Percentiles rank a stretch among this genome's conserved stretches.
Evolutionary conservation across 2,797 vertebrate genomes (phyloP).

Genomic region (Telmatherina bonti): DNA sequence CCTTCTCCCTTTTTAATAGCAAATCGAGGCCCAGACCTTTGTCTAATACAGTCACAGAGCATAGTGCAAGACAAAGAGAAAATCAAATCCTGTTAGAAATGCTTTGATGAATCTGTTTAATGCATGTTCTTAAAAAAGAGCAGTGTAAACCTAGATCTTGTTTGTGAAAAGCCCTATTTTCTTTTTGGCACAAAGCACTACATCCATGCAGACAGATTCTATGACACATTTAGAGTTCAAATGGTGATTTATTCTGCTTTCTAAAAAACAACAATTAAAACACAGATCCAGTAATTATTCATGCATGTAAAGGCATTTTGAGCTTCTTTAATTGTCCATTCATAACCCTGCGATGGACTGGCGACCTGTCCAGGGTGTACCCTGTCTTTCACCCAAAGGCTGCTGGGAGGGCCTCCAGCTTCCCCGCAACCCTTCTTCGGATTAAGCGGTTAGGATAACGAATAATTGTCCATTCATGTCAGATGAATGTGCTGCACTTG

Average conservation of each 20-base stretch:
- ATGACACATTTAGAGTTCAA: not conserved
- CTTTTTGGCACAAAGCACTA: slow-evolving; percentile 3
- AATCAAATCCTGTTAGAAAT: slow-evolving; percentile 44
- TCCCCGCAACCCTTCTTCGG: no score
- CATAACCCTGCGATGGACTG: no score
- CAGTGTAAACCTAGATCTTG: slow-evolving; percentile 32
- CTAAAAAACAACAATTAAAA: slow-evolving; percentile 10
- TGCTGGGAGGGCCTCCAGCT: no score
- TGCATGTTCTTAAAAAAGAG: slow-evolving; percentile 47
- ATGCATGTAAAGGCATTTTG: not conserved
- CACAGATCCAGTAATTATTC: slow-evolving; percentile 3
- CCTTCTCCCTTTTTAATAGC: slow-evolving; percentile 46
- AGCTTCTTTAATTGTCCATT: not conserved
- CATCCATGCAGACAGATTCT: slow-evolving; percentile 11
- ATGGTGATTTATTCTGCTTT: slow-evolving; percentile 6
- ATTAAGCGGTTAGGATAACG: no score
- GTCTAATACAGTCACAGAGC: slow-evolving; percentile 71
- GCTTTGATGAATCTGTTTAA: slow-evolving; percentile 61
- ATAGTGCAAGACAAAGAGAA: slow-evolving; percentile 52
- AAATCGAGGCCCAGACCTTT: slow-evolving; percentile 49
- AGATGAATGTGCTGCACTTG: not conserved
- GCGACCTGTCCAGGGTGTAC: no score
- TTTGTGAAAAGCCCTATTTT: not conserved
- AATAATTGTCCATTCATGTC: slow-evolving; percentile 2
- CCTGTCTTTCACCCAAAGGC: no score